Conservation (phyloP, 2,888 invertebrate species). For the Macroteleia sp. region DNA sequence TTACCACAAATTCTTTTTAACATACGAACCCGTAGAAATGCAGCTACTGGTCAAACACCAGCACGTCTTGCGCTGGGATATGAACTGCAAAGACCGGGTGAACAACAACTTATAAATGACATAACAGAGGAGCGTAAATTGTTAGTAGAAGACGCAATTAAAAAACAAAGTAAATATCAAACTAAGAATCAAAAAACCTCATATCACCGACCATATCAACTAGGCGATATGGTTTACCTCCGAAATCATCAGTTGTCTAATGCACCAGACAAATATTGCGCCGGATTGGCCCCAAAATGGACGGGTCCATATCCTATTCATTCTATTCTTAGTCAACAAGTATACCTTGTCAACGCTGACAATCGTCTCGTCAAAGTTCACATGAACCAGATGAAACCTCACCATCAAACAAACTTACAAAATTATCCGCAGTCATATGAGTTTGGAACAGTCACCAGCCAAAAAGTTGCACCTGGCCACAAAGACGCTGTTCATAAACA, state of each 20-base stretch:
- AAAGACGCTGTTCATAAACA: too few relatives aligned
- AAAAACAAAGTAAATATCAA: background rate
- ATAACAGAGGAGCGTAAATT: background rate
- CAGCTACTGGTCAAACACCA: background rate
- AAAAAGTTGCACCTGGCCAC: too few relatives aligned
- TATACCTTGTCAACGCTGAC: background rate
- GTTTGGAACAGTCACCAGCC: too few relatives aligned
- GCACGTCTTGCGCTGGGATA: background rate
- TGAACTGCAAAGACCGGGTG: background rate
- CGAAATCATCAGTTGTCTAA: background rate
- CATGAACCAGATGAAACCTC: background rate
- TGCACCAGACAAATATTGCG: background rate
- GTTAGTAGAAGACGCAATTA: background rate
- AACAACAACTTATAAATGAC: background rate
- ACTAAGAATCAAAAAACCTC: background rate
- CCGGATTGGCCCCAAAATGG: slow-evolving; percentile 1
- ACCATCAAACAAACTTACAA: too few relatives aligned
- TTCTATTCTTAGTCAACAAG: background rate
- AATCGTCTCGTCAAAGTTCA: background rate
- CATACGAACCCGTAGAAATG: background rate
- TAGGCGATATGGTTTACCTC: background rate
- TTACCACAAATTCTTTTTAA: background rate
- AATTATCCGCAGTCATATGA: too few relatives aligned
- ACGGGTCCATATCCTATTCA: background rate
- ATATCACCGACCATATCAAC: background rate